A percentile compares a stretch with the other conserved stretches of the same genome.
Evolutionary conservation across 2,888 invertebrate species (phyloP).

Genomic region (Sacculina carcini): DNA sequence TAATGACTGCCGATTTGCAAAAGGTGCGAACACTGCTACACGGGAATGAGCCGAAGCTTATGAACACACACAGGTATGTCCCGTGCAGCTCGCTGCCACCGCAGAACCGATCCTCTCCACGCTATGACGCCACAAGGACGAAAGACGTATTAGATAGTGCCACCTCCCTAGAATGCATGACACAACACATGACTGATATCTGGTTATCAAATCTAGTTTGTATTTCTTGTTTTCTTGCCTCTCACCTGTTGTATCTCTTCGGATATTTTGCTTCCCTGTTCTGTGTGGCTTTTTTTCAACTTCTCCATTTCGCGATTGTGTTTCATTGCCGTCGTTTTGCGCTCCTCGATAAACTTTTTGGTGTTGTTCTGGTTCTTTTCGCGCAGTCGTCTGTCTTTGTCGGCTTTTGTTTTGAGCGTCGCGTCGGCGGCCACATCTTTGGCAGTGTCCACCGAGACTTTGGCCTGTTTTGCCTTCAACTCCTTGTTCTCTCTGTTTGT

Average conservation of each 20-base stretch:
- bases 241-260: conserved; percentile 62
- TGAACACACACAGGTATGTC: too few species aligned
- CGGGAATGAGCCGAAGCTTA: too few species aligned
- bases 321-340: conserved; percentile 60
- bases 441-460: conserved; percentile 85
- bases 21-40: too few species aligned
- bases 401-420: conserved; percentile 79
- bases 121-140: too few species aligned
- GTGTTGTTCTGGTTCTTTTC: conserved; percentile 95
- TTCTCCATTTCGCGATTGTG: conserved; percentile 77
- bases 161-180: too few species aligned
- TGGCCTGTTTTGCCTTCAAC: conserved; percentile 77
- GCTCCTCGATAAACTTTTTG: conserved; percentile 87
- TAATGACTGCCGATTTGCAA: too few species aligned
- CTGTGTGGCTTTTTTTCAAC: conserved; percentile 66
- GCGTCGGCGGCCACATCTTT: conserved; percentile 89
- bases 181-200: too few species aligned
- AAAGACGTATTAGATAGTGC: too few species aligned
- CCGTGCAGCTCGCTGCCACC: too few species aligned
- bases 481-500: conserved; percentile 63
- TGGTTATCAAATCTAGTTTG: too few species aligned
- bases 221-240: too few species aligned
- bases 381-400: conserved; percentile 69
- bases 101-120: too few species aligned
- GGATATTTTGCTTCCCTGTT: conserved; percentile 64